These are phyloP conservation scores for Lithobius niger DNA, from an alignment of 1,140 invertebrate genomes.

Conservation along the genomic window DNA sequence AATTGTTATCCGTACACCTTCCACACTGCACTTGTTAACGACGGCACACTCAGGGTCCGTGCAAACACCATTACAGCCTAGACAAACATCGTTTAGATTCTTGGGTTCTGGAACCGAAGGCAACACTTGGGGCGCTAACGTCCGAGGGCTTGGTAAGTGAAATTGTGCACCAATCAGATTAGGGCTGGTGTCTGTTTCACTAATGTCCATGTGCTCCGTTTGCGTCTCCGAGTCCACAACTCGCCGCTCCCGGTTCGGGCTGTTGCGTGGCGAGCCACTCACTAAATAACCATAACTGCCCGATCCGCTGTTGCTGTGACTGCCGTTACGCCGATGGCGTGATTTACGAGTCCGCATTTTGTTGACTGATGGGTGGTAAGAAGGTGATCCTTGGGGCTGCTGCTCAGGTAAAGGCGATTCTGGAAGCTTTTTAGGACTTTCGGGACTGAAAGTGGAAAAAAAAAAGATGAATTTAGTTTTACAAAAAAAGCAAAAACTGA, in stretches of 20 bases:
- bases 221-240: conserved; percentile 48
- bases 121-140: background rate
- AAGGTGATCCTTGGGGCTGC: conserved; percentile 11
- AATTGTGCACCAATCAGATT: conserved; percentile 7
- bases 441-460: conserved; percentile 1
- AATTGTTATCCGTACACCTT: background rate
- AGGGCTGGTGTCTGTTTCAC: conserved; percentile 38
- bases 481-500: too few relatives aligned
- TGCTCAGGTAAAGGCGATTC: conserved; percentile 2
- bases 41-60: background rate
- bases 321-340: conserved; percentile 28
- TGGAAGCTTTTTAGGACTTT: conserved; percentile 7
- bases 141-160: background rate
- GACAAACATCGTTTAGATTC: background rate
- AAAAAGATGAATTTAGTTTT: too few relatives aligned
- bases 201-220: conserved; percentile 45
- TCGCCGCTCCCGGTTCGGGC: conserved; percentile 16
- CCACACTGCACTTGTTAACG: background rate
- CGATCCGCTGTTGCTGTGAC: conserved; percentile 21
- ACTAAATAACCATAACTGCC: conserved; percentile 8
- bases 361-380: conserved; percentile 26
- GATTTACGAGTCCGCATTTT: conserved; percentile 26
- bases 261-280: conserved; percentile 4
- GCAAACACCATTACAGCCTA: background rate
- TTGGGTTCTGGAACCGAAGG: too few relatives aligned